A percentile compares a stretch with the other conserved stretches of the same genome.
Evolutionary conservation across 2,113 vertebrate species (phyloP).

Genomic region (Plestiodon gilberti): DNA sequence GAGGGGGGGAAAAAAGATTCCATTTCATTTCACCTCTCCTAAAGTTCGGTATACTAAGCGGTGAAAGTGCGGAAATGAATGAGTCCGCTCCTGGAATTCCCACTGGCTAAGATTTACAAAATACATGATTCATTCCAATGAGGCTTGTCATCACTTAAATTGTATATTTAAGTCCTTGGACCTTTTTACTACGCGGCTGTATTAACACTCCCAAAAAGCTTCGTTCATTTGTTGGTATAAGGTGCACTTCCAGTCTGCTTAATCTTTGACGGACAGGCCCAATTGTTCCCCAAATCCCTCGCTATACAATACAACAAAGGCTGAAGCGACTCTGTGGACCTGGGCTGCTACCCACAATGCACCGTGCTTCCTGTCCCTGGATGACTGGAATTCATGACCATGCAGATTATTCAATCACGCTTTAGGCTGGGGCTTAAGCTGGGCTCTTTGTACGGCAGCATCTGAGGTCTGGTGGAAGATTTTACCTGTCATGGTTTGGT

Average conservation of each 20-base stretch:
- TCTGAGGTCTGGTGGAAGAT: constrained; percentile 84
- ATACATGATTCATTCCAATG: constrained; percentile 71
- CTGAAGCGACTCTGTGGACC: constrained; percentile 77
- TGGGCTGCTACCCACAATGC: constrained; percentile 75
- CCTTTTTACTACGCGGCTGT: constrained; percentile 70
- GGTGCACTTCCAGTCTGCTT: constrained; percentile 87
- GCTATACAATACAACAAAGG: constrained; percentile 88
- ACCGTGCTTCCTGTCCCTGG: constrained; percentile 85
- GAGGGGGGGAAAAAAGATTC: background rate
- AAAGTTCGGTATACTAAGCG: constrained; percentile 13
- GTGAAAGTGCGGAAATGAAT: constrained; percentile 62
- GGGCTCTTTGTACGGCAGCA: constrained; percentile 80
- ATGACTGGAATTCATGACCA: constrained; percentile 89
- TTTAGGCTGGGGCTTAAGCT: constrained; percentile 82
- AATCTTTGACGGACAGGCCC: constrained; percentile 88
- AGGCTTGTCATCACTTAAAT: constrained; percentile 76
- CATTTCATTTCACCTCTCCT: constrained; percentile 18
- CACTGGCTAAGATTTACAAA: constrained; percentile 71
- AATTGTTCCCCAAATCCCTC: constrained; percentile 89
- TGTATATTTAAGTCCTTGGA: constrained; percentile 75
- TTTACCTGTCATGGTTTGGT: constrained; percentile 86
- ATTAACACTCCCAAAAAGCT: constrained; percentile 71
- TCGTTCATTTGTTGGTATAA: constrained; percentile 79
- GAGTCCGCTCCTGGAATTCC: constrained; percentile 69
- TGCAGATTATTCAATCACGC: constrained; percentile 88